Evolutionary conservation across 2,113 vertebrate genomes (phyloP).

Genomic region (Callorhinus ursinus): DNA sequence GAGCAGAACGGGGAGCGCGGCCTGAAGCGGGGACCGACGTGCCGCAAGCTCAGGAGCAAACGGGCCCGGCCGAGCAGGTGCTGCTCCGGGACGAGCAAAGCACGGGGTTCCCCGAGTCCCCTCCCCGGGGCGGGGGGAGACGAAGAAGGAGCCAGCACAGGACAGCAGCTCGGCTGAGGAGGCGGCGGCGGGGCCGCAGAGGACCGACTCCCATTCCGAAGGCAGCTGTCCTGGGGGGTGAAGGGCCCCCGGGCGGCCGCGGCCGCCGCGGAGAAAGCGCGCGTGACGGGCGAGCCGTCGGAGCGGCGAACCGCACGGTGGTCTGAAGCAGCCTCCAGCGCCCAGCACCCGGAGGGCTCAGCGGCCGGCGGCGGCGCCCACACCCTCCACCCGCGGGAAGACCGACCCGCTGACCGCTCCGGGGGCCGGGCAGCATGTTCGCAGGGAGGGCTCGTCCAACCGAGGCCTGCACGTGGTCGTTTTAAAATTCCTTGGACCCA

Average conservation of each 20-base stretch:
- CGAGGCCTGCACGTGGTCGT: accelerated
- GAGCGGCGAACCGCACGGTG: accelerated
- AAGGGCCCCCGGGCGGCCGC: too few species aligned
- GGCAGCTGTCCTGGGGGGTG: neutral
- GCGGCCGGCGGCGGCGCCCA: accelerated
- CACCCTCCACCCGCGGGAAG: neutral
- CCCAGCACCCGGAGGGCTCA: neutral
- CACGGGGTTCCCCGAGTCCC: too few species aligned
- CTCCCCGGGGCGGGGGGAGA: too few species aligned
- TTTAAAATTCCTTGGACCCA: neutral
- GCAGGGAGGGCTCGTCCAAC: too few species aligned
- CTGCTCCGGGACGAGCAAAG: neutral
- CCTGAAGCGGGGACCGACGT: accelerated
- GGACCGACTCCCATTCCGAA: accelerated
- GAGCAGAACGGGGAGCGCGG: neutral
- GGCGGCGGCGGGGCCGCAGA: too few species aligned
- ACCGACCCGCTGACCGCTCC: neutral
- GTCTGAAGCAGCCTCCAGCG: neutral
- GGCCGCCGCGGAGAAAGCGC: neutral
- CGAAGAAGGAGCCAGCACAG: too few species aligned
- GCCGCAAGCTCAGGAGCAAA: neutral
- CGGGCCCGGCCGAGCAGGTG: neutral
- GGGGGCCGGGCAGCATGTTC: too few species aligned
- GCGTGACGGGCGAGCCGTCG: neutral
- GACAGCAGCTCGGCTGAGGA: too few species aligned